Conservation (phyloP, 2,113 vertebrate genomes). For the Connochaetes taurinus region DNA sequence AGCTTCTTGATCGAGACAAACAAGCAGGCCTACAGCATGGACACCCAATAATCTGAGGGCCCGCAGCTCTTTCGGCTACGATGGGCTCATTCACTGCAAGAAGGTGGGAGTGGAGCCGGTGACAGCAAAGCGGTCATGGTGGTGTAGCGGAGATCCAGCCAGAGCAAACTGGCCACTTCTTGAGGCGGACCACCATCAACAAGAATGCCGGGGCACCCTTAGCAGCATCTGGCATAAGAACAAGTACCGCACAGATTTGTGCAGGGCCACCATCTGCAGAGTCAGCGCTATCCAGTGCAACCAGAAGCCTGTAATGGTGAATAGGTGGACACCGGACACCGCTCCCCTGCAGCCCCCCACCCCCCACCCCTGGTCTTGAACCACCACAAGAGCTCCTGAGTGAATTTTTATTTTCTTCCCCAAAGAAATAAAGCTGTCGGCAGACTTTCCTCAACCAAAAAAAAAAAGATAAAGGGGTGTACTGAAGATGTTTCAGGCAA, state of each 20-base stretch:
- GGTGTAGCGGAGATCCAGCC: background rate
- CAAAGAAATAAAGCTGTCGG: background rate
- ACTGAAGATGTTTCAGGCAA: background rate
- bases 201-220: background rate
- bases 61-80: rapidly evolving
- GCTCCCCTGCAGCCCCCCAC: rapidly evolving
- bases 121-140: background rate
- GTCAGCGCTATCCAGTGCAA: background rate
- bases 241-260: background rate
- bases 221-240: background rate
- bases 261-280: background rate
- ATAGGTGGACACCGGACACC: background rate
- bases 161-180: background rate
- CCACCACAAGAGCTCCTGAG: background rate
- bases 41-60: background rate
- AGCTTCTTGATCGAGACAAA: background rate
- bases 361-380: background rate
- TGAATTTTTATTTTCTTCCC: background rate
- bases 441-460: background rate
- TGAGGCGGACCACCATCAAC: background rate
- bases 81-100: background rate
- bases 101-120: background rate
- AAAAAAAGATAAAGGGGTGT: background rate
- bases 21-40: background rate
- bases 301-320: background rate